Conservation (phyloP, 1,140 invertebrate genomes). For the Calephelis nemesis region DNA sequence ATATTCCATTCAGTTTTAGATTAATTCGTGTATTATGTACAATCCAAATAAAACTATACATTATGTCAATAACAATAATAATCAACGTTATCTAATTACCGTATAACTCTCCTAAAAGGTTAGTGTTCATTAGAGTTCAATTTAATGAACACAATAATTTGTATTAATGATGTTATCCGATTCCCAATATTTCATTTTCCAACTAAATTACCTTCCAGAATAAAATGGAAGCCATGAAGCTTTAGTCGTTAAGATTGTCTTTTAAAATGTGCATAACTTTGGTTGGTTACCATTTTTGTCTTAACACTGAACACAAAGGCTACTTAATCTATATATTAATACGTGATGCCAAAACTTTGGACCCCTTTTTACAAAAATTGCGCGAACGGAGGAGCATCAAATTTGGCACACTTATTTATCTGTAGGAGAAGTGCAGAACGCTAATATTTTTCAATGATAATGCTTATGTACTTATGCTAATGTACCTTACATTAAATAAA, state of each 20-base stretch:
- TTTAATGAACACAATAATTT: slow-evolving; percentile 11
- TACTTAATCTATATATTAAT: too few species aligned
- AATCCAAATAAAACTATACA: slow-evolving; percentile 5
- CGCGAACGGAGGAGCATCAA: too few species aligned
- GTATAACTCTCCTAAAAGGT: not conserved
- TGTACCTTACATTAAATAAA: too few species aligned
- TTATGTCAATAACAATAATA: slow-evolving; percentile 6
- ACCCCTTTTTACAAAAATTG: too few species aligned
- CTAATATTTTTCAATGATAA: too few species aligned
- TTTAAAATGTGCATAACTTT: not conserved
- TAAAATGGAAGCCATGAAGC: slow-evolving; percentile 1
- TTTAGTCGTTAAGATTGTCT: slow-evolving; percentile 3
- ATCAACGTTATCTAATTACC: slow-evolving; percentile 1
- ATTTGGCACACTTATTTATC: too few species aligned
- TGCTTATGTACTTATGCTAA: too few species aligned
- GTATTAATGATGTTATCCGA: slow-evolving; percentile 10
- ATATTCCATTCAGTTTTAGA: not conserved
- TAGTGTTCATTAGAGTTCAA: slow-evolving; percentile 2
- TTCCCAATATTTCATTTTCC: slow-evolving; percentile 6
- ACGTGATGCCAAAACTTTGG: too few species aligned
- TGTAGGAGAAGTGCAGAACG: too few species aligned
- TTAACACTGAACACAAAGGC: not conserved
- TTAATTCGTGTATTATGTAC: not conserved
- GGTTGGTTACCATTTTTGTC: not conserved
- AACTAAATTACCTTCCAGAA: not conserved